Conservation (phyloP, 2,113 vertebrate genomes). For the Rattus norvegicus region DNA sequence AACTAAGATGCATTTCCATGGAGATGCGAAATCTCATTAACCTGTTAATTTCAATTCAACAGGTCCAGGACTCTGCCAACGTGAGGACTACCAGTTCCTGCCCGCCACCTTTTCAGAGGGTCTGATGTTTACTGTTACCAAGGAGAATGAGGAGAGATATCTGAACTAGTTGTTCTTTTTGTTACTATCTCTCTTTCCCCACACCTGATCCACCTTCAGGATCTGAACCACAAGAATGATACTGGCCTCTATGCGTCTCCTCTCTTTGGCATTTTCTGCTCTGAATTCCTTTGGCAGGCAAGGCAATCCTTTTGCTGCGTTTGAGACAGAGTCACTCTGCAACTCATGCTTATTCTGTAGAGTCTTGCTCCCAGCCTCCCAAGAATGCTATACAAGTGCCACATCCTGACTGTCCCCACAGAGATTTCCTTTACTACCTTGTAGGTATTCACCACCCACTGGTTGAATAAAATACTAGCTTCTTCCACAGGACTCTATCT, state of each 20-base stretch:
- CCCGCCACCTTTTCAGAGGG: not conserved
- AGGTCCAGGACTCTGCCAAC: not conserved
- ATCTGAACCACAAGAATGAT: not conserved
- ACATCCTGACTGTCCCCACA: not conserved
- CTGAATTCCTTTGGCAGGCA: not conserved
- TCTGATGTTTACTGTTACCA: not conserved
- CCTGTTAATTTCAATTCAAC: not conserved
- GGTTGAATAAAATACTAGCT: not conserved
- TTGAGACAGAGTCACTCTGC: not conserved
- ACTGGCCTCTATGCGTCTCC: not conserved
- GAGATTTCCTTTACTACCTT: not conserved
- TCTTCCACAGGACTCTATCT: not conserved
- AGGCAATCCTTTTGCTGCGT: not conserved
- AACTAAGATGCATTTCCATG: too few relatives aligned
- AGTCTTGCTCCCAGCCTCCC: not conserved
- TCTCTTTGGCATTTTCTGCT: not conserved
- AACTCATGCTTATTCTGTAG: not conserved
- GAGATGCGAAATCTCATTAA: not conserved
- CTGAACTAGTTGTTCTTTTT: not conserved
- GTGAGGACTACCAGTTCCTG: not conserved
- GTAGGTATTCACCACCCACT: not conserved
- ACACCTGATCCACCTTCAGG: not conserved
- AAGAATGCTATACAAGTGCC: too few relatives aligned
- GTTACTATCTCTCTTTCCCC: not conserved
- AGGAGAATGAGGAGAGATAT: not conserved